phyloP scores from a whole-genome alignment of 2,113 vertebrate genomes.

The Narcine bancroftii region DNA sequence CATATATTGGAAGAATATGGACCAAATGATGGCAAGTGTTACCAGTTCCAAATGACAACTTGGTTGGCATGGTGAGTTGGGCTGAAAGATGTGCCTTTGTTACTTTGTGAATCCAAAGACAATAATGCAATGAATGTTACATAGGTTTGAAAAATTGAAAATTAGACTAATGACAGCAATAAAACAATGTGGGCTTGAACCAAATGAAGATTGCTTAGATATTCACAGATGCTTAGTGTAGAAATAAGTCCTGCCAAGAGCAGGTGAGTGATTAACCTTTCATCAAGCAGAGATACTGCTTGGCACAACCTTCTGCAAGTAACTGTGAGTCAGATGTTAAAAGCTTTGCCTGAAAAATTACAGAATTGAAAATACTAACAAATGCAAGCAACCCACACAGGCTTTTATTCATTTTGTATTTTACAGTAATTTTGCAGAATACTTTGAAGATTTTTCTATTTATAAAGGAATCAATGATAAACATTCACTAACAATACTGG shows the following conservation, averaged over 20 bases:
- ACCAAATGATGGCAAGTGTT: too few relatives aligned
- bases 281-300: background rate
- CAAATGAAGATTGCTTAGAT: background rate
- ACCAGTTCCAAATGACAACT: too few relatives aligned
- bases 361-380: too few relatives aligned
- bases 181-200: background rate
- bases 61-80: too few relatives aligned
- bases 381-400: background rate
- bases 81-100: too few relatives aligned
- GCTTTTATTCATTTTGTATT: background rate
- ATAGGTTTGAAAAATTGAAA: background rate
- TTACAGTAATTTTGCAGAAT: background rate
- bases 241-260: background rate
- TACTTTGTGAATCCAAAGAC: too few relatives aligned
- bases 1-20: too few relatives aligned
- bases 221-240: background rate
- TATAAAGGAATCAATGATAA: background rate
- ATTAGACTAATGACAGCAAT: background rate
- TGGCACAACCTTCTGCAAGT: background rate
- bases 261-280: background rate
- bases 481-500: too few relatives aligned
- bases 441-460: background rate
- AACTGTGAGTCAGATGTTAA: background rate
- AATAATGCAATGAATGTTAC: slow-evolving; percentile 9
- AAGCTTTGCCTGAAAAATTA: background rate